phyloP scores from a whole-genome alignment of 2,797 vertebrate genomes.

The Pogoniulus pusillus region DNA sequence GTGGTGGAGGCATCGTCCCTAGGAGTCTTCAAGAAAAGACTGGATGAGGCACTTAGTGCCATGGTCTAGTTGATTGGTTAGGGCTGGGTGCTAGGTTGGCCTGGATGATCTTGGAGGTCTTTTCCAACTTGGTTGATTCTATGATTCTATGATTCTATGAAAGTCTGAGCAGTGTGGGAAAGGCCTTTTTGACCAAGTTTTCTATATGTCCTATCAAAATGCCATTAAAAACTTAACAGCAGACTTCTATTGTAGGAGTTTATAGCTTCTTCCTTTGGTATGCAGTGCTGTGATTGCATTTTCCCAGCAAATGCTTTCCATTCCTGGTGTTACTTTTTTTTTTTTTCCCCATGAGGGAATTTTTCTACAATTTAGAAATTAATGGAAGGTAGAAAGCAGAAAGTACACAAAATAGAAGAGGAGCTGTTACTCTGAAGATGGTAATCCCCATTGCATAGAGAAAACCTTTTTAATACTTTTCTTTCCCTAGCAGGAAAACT shows the following conservation, averaged over 20 bases:
- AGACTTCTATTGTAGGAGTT: background rate
- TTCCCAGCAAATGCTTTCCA: background rate
- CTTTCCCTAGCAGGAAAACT: background rate
- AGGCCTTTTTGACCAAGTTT: background rate
- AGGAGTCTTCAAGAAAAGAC: too few relatives aligned
- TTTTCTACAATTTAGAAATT: background rate
- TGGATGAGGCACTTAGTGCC: too few relatives aligned
- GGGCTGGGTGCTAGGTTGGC: too few relatives aligned
- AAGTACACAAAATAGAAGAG: background rate
- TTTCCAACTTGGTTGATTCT: too few relatives aligned
- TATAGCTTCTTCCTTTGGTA: background rate
- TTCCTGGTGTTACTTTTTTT: background rate
- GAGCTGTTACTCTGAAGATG: background rate
- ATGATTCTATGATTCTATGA: too few relatives aligned
- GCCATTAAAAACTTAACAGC: background rate
- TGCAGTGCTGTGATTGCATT: background rate
- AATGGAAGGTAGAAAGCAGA: background rate
- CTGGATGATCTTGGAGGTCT: too few relatives aligned
- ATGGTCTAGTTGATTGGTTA: too few relatives aligned
- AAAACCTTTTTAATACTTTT: background rate
- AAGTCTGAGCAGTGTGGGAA: background rate
- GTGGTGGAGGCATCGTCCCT: too few relatives aligned
- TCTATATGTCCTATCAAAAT: background rate
- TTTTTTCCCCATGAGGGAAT: background rate
- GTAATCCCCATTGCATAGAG: background rate